A percentile compares a stretch with the other conserved stretches of the same genome.
phyloP scores from a whole-genome alignment of 2,113 vertebrate species.

The Aythya baeri region DNA sequence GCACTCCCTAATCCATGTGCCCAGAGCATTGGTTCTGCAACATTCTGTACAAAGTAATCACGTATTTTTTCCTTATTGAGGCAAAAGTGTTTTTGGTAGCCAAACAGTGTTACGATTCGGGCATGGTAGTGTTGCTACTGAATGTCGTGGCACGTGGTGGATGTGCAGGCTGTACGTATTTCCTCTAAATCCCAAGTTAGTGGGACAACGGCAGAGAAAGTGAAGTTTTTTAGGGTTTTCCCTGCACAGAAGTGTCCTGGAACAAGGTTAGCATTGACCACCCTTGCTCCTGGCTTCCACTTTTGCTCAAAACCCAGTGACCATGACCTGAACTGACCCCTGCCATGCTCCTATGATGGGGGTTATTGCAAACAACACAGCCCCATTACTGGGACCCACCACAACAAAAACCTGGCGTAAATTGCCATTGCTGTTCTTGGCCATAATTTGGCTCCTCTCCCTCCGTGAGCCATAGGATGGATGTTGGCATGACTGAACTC shows the following conservation, averaged over 20 bases:
- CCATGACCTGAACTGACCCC: background rate
- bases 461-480: background rate
- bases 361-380: background rate
- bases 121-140: background rate
- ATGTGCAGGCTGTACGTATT: accelerated
- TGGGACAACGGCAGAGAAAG: background rate
- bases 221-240: background rate
- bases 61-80: background rate
- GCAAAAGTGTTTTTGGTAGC: background rate
- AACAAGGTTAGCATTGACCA: background rate
- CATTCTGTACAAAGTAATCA: background rate
- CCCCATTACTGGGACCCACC: background rate
- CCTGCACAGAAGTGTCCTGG: background rate
- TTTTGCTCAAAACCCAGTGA: background rate
- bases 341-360: background rate
- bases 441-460: background rate
- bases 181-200: background rate
- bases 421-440: background rate
- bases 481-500: accelerated
- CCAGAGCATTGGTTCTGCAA: background rate
- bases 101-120: background rate
- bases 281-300: background rate
- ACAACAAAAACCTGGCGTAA: background rate
- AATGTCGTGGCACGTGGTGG: accelerated
- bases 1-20: background rate